Evolutionary conservation across 2,888 invertebrate species (phyloP).

Genomic region (Ophonus ardosiacus): DNA sequence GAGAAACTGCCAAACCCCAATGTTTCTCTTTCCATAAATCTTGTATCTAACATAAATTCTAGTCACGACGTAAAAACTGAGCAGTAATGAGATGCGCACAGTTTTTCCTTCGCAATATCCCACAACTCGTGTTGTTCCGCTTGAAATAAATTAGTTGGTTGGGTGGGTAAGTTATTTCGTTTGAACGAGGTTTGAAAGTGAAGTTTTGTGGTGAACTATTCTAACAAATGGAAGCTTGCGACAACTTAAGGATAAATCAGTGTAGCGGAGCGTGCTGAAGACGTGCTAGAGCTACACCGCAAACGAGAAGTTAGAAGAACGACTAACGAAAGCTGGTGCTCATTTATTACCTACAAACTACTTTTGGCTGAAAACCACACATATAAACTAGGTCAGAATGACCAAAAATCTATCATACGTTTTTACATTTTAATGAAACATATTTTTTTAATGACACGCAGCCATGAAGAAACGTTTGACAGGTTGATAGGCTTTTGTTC

Average conservation of each 20-base stretch:
- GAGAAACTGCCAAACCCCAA: no score
- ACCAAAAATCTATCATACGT: no score
- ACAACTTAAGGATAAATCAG: conserved; percentile 62
- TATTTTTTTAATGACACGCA: no score
- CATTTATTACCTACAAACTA: neutral
- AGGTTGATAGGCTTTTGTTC: no score
- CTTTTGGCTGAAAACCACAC: neutral
- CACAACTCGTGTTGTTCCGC: neutral
- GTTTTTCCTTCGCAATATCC: conserved; percentile 13
- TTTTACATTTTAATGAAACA: no score
- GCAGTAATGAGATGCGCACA: conserved; percentile 14
- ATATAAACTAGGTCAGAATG: no score
- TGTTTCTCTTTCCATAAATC: no score
- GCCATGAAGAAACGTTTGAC: no score
- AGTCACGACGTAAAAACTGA: no score
- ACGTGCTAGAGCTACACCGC: conserved; percentile 24
- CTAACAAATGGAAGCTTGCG: conserved; percentile 61
- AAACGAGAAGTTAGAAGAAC: neutral
- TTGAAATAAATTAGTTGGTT: conserved; percentile 56
- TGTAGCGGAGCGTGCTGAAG: conserved; percentile 59
- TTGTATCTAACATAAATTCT: no score
- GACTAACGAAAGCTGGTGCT: neutral
- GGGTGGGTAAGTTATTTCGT: conserved; percentile 58
- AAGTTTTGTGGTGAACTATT: conserved; percentile 62
- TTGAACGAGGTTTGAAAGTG: conserved; percentile 63